These are phyloP conservation scores for Cantharis rufa DNA, from an alignment of 2,888 invertebrate species.

Conservation along the genomic window DNA sequence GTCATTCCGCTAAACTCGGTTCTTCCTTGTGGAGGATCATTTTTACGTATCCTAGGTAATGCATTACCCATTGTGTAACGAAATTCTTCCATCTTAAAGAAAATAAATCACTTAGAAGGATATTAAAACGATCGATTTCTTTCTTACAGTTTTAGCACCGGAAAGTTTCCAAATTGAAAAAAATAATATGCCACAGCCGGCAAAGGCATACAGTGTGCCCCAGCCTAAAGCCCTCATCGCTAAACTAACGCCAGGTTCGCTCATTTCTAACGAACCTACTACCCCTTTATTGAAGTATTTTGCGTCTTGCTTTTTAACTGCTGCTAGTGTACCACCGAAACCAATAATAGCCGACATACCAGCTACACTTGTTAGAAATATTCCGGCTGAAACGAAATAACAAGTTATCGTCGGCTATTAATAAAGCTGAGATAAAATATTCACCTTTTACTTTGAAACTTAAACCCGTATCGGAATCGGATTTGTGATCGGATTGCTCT, in stretches of 20 bases:
- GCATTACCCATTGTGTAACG: slow-evolving; percentile 76
- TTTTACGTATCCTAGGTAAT: slow-evolving; percentile 77
- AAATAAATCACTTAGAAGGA: not conserved
- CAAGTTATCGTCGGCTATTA: not conserved
- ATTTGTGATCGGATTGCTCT: not conserved
- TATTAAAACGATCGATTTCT: not conserved
- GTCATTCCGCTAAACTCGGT: slow-evolving; percentile 86
- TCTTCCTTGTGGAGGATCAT: slow-evolving; percentile 77
- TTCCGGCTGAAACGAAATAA: slow-evolving; percentile 63
- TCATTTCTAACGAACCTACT: slow-evolving; percentile 62
- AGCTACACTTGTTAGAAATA: slow-evolving; percentile 73
- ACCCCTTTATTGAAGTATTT: slow-evolving; percentile 77
- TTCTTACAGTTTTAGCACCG: slow-evolving; percentile 79
- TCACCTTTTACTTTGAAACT: slow-evolving; percentile 35
- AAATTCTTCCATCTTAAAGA: slow-evolving; percentile 78
- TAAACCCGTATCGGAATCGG: not conserved
- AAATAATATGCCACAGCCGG: slow-evolving; percentile 80
- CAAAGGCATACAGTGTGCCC: slow-evolving; percentile 86
- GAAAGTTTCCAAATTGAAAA: slow-evolving; percentile 87
- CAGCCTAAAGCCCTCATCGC: slow-evolving; percentile 85
- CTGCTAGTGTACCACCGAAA: slow-evolving; percentile 77
- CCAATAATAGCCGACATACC: slow-evolving; percentile 81
- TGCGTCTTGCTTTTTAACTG: slow-evolving; percentile 80
- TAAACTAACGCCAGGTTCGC: slow-evolving; percentile 77
- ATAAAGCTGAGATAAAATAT: not conserved